Conservation (phyloP, 1,140 invertebrate species). For the Capitella teleta region DNA sequence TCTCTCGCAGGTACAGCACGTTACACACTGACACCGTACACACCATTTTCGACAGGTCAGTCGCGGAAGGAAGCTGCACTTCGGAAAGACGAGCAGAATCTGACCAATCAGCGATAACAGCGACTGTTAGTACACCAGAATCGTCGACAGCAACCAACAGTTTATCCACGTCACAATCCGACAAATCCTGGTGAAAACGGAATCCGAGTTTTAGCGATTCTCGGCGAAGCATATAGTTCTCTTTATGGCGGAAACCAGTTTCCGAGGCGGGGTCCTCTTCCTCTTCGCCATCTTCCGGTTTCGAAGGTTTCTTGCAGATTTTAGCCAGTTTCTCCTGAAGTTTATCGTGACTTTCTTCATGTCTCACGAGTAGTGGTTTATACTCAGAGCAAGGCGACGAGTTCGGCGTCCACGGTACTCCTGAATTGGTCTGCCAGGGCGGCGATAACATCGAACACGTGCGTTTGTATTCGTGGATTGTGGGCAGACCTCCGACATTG, state of each 20-base stretch:
- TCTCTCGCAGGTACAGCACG: not conserved
- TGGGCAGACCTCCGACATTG: not conserved
- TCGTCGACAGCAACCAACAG: not conserved
- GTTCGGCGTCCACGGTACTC: too few species aligned
- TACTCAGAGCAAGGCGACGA: not conserved
- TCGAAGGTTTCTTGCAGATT: not conserved
- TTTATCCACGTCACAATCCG: not conserved
- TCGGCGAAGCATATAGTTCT: too few species aligned
- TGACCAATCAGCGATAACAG: too few species aligned
- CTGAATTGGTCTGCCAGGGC: too few species aligned
- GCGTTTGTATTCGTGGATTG: not conserved
- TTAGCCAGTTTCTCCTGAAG: not conserved
- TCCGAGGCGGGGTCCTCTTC: not conserved
- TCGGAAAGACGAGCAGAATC: not conserved
- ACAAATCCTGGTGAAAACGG: too few species aligned
- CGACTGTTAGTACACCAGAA: too few species aligned
- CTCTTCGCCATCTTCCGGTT: not conserved
- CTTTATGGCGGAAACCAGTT: not conserved
- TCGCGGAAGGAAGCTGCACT: not conserved
- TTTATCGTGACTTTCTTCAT: not conserved
- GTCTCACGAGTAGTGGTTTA: not conserved
- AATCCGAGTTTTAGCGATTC: too few species aligned
- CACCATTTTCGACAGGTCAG: not conserved
- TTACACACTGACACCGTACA: not conserved
- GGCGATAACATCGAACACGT: not conserved